Percentiles rank a stretch among this genome's conserved stretches.
Conservation (phyloP, 2,797 vertebrate species). For the Acanthis flammea region DNA sequence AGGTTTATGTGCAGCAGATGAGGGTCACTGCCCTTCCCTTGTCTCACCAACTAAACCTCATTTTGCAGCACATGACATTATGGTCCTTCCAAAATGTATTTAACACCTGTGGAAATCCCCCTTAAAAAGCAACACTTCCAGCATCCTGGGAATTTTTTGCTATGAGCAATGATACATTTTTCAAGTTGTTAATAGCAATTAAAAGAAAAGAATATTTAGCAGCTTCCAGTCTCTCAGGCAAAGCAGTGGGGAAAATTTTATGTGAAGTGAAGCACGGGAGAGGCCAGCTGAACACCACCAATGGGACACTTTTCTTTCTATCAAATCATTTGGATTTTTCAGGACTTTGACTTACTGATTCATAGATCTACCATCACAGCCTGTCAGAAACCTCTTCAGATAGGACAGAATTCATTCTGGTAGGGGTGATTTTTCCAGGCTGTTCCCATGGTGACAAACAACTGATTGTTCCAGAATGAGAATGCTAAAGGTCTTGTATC, state of each 20-base stretch:
- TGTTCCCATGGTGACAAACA: neutral
- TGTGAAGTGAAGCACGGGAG: rapidly evolving
- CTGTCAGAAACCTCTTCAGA: neutral
- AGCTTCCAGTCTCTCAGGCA: neutral
- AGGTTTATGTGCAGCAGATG: neutral
- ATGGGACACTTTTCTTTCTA: neutral
- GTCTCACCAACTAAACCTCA: neutral
- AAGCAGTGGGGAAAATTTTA: neutral
- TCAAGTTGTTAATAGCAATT: neutral
- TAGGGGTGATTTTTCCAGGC: neutral
- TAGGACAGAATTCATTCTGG: neutral
- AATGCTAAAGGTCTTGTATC: neutral
- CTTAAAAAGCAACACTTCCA: neutral
- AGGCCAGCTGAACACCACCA: neutral
- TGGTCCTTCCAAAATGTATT: neutral
- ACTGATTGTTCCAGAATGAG: neutral
- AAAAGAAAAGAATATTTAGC: neutral
- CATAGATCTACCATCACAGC: neutral
- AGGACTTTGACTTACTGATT: neutral
- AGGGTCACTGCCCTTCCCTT: neutral
- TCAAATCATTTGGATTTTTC: neutral
- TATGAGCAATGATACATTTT: neutral
- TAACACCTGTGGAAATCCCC: neutral
- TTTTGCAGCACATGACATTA: neutral
- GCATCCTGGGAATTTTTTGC: neutral